Evolutionary conservation across 2,113 vertebrate species (phyloP).

Genomic region (Pangasianodon hypophthalmus): DNA sequence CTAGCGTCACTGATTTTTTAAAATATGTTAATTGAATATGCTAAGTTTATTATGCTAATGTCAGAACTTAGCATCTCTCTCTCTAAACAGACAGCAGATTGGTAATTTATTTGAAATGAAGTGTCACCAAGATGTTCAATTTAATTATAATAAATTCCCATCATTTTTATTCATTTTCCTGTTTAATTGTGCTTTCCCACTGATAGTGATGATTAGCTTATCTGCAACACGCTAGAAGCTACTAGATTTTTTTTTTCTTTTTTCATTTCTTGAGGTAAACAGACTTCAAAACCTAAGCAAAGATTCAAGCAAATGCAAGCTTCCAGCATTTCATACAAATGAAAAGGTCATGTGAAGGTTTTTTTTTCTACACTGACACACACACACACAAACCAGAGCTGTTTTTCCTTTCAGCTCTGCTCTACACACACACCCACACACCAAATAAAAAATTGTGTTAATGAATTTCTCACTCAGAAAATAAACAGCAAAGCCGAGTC

Average conservation of each 20-base stretch:
- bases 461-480: constrained; percentile 37
- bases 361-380: neutral
- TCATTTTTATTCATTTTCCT: too few relatives aligned
- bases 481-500: constrained; percentile 23
- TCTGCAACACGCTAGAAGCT: neutral
- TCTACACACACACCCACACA: neutral
- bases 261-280: neutral
- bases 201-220: neutral
- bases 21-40: too few relatives aligned
- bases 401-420: constrained; percentile 33
- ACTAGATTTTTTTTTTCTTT: neutral
- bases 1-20: too few relatives aligned
- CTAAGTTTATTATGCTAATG: neutral
- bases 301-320: neutral
- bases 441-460: constrained; percentile 3
- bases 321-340: constrained; percentile 26
- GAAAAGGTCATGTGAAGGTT: neutral
- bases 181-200: neutral
- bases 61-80: neutral
- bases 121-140: neutral
- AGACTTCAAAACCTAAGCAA: neutral
- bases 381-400: neutral
- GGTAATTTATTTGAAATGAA: neutral
- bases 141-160: neutral
- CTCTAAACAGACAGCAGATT: neutral